A percentile compares a stretch with the other conserved stretches of the same genome.
Conservation (phyloP, 30 jellyfish, hydroid and myxozoan genomes). For the Aurelia aurita region DNA sequence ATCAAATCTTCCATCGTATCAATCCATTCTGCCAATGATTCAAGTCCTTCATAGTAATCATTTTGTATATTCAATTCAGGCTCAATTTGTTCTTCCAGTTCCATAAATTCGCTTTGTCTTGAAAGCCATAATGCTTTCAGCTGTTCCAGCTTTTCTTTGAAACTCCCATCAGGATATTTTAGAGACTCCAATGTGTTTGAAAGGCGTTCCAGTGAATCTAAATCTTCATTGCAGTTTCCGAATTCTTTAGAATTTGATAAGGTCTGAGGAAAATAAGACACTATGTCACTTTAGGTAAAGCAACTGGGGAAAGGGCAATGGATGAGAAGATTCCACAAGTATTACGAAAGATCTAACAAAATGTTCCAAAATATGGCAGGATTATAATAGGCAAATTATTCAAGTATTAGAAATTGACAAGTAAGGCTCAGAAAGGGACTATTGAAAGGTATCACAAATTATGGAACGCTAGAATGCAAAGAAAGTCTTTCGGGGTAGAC, state of each 20-base stretch:
- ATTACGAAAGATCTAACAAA: not conserved
- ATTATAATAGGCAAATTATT: too few species aligned
- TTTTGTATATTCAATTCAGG: conserved; percentile 81
- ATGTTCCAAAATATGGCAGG: too few species aligned
- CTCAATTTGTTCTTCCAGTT: conserved; percentile 77
- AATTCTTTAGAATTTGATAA: conserved; percentile 46
- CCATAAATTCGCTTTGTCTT: conserved; percentile 64
- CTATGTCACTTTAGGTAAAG: too few species aligned
- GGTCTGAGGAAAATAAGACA: conserved; percentile 14
- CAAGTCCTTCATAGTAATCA: conserved; percentile 87
- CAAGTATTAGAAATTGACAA: too few species aligned
- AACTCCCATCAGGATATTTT: conserved; percentile 61
- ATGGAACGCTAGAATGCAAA: too few species aligned
- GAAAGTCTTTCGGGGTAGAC: too few species aligned
- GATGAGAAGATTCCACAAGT: too few species aligned
- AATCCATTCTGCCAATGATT: conserved; percentile 83
- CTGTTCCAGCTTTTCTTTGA: conserved; percentile 52
- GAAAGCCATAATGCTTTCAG: conserved; percentile 57
- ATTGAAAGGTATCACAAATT: too few species aligned
- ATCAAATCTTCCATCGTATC: conserved; percentile 86
- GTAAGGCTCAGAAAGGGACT: too few species aligned
- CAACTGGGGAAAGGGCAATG: too few species aligned
- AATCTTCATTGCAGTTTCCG: conserved; percentile 23
- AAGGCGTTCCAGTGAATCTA: conserved; percentile 55
- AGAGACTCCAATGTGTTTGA: conserved; percentile 56